These are phyloP conservation scores for Meda fulgida DNA, from an alignment of 2,797 vertebrate genomes.

Conservation along the genomic window DNA sequence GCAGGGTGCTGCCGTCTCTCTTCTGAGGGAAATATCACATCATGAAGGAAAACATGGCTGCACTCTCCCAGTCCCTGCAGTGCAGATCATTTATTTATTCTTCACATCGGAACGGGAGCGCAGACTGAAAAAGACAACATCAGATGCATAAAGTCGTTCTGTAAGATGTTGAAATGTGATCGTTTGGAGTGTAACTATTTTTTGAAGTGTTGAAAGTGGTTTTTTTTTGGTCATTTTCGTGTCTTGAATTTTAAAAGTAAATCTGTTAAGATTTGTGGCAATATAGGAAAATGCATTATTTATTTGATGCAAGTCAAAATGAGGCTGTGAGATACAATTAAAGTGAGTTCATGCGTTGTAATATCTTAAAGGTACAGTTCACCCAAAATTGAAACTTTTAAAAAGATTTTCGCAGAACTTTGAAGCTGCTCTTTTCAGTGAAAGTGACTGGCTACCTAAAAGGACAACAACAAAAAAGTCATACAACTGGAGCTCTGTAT, in stretches of 20 bases:
- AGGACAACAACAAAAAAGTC: not conserved
- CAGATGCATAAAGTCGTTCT: constrained; percentile 30
- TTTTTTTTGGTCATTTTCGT: not conserved
- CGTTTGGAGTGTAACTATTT: not conserved
- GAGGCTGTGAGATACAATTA: not conserved
- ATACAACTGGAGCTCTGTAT: not conserved
- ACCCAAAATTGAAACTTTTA: not conserved
- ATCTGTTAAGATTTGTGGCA: not conserved
- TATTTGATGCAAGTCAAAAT: not conserved
- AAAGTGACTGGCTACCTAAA: not conserved
- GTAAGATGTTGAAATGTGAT: constrained; percentile 25
- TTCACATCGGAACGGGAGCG: constrained; percentile 2
- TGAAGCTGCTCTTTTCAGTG: not conserved
- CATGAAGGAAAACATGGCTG: constrained; percentile 54
- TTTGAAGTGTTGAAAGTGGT: not conserved
- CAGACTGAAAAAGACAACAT: constrained; percentile 35
- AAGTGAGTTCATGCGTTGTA: not conserved
- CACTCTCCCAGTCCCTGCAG: constrained; percentile 14
- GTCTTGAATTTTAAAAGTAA: not conserved
- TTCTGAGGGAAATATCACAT: constrained; percentile 60
- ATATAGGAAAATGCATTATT: not conserved
- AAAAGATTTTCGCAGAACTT: not conserved
- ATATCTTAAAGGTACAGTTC: not conserved
- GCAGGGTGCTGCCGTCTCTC: constrained; percentile 42
- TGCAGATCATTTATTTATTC: constrained; percentile 40